Conservation (phyloP, 2,888 invertebrate genomes). For the Tricholauxania praeusta region DNA sequence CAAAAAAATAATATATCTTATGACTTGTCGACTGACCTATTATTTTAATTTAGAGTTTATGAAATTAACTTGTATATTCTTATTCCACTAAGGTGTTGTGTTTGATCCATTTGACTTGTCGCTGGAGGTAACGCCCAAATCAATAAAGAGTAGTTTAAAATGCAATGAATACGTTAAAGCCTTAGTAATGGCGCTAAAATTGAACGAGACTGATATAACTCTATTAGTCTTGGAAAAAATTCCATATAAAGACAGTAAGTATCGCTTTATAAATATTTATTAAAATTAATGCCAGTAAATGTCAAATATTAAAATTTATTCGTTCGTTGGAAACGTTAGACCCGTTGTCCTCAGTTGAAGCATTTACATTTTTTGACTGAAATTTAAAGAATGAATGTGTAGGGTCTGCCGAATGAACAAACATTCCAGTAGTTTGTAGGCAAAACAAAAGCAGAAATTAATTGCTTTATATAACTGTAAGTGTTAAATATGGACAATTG, state of each 20-base stretch:
- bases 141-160: constrained; percentile 73
- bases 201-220: constrained; percentile 84
- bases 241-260: constrained; percentile 81
- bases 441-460: too few relatives aligned
- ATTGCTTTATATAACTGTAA: too few relatives aligned
- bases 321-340: too few relatives aligned
- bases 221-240: constrained; percentile 86
- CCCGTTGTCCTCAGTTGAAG: too few relatives aligned
- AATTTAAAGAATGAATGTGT: too few relatives aligned
- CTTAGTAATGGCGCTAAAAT: constrained; percentile 84
- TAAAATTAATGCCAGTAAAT: too few relatives aligned
- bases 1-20: too few relatives aligned
- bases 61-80: not conserved
- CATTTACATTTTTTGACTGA: too few relatives aligned
- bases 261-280: constrained; percentile 32
- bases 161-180: constrained; percentile 79
- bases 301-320: too few relatives aligned
- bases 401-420: too few relatives aligned
- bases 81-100: constrained; percentile 72
- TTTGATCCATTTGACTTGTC: constrained; percentile 96
- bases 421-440: too few relatives aligned
- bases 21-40: not conserved
- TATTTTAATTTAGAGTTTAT: not conserved
- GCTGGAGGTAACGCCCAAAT: constrained; percentile 82
- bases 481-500: too few relatives aligned